These are phyloP conservation scores for Brachionus rotundiformis DNA, from an alignment of 1,140 invertebrate species.

Conservation along the genomic window DNA sequence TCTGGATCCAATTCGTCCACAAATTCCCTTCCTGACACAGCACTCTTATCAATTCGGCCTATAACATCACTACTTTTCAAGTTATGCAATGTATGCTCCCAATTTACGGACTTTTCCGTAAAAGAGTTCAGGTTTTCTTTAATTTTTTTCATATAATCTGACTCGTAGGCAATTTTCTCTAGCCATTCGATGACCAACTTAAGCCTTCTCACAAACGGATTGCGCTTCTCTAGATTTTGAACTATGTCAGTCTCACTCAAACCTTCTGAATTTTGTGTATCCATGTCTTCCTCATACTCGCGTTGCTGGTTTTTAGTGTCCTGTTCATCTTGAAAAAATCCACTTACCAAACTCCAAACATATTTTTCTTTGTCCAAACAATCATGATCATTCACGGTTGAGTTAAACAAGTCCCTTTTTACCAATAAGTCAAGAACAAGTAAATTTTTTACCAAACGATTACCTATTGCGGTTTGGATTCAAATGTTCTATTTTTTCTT, in stretches of 20 bases:
- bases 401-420: not conserved
- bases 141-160: slow-evolving; percentile 69
- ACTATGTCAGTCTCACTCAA: slow-evolving; percentile 33
- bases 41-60: slow-evolving; percentile 47
- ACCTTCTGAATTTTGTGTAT: slow-evolving; percentile 18
- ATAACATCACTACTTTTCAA: slow-evolving; percentile 66
- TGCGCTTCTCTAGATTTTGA: not conserved
- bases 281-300: not conserved
- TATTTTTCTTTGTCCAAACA: slow-evolving; percentile 27
- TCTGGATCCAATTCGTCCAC: slow-evolving; percentile 86
- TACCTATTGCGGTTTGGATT: slow-evolving; percentile 30
- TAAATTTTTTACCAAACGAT: not conserved
- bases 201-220: slow-evolving; percentile 21
- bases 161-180: slow-evolving; percentile 73
- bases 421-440: not conserved
- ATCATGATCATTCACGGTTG: slow-evolving; percentile 12
- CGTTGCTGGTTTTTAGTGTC: not conserved
- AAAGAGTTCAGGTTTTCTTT: slow-evolving; percentile 72
- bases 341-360: slow-evolving; percentile 22
- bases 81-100: slow-evolving; percentile 82
- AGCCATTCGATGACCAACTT: slow-evolving; percentile 84
- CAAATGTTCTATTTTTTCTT: slow-evolving; percentile 37
- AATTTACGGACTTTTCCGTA: slow-evolving; percentile 74
- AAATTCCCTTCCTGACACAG: slow-evolving; percentile 66
- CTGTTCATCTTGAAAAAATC: slow-evolving; percentile 18